These are phyloP conservation scores for Meleagris gallopavo DNA, from an alignment of 2,113 vertebrate genomes.

Conservation along the genomic window DNA sequence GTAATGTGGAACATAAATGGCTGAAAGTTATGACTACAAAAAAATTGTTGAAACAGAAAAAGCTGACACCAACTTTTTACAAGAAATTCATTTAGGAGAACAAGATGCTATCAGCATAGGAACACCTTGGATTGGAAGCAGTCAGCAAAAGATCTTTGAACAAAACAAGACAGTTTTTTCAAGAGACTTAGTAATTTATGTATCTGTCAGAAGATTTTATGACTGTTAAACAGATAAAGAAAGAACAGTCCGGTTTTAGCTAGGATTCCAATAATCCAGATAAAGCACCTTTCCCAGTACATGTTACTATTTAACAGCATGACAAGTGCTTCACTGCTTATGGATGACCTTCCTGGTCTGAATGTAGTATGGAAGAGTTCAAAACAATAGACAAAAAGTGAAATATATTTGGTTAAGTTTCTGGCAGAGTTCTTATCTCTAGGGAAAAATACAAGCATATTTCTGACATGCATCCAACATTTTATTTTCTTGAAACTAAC, in stretches of 20 bases:
- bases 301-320: neutral
- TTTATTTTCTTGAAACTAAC: neutral
- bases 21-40: conserved; percentile 41
- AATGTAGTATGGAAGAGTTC: rapidly evolving
- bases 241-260: neutral
- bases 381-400: neutral
- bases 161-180: neutral
- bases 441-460: neutral
- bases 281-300: neutral
- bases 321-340: neutral
- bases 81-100: conserved; percentile 55
- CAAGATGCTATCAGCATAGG: conserved; percentile 54
- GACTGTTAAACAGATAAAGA: neutral
- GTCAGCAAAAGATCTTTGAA: conserved; percentile 46
- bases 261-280: neutral
- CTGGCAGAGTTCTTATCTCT: neutral
- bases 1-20: conserved; percentile 39
- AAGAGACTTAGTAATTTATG: neutral
- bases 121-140: conserved; percentile 26
- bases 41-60: conserved; percentile 48
- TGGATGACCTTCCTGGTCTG: rapidly evolving
- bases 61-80: conserved; percentile 44
- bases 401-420: neutral
- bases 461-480: neutral
- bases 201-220: neutral